Evolutionary conservation across 2,797 vertebrate genomes (phyloP), one percentile per base, ranked within the genome.

Genomic region (Microcaecilia unicolor): DNA sequence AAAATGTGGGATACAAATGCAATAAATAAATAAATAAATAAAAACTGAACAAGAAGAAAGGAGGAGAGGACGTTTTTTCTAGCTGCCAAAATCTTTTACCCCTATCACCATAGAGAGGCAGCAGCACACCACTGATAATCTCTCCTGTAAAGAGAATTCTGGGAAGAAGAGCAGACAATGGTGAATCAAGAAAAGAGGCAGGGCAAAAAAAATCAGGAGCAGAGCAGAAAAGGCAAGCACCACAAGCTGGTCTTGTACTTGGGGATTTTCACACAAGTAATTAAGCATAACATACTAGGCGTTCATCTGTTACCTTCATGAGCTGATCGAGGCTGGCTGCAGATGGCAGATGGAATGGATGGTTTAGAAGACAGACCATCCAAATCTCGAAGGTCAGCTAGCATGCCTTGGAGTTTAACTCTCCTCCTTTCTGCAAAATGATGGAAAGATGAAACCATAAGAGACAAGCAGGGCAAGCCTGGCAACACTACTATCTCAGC

Each of bases 371-470:
- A 78, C 18, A 76, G 58, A 31, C 70, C 71, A 0, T 78, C 75
- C 3, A 74, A 64, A 2, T 75, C 70, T 15, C 55, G 64, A 43
- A 90, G 88, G 60, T 93, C 88, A 2, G 90, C 86, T 70, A 93
- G 79, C 63, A 91, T 87, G 19, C 87, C 88, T 75, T 87, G 89
- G 44, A 91, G 75, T 67, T 89, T 89, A 72, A 89, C 90, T 55
- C 87, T 83, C 60, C 76, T 85, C 65, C 86, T 89, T 61, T 91
- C 89, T 90, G 72, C 51, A 61, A 62, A 61, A 22, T 10, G n/a
- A 21, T 7, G 6, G 3, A 15, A 15, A 15, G 9, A 14, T 15
- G 25, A 13, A 15, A 10, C 5, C 14, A 9, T 3, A n/a, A n/a
- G 2, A 14, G 2, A 6, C 3, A 4, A 10, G 4, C 7, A 13